Evolutionary conservation across 2,888 invertebrate species (phyloP), one percentile per base, ranked within the genome.

Genomic region (Branchipolynoe longqiensis): DNA sequence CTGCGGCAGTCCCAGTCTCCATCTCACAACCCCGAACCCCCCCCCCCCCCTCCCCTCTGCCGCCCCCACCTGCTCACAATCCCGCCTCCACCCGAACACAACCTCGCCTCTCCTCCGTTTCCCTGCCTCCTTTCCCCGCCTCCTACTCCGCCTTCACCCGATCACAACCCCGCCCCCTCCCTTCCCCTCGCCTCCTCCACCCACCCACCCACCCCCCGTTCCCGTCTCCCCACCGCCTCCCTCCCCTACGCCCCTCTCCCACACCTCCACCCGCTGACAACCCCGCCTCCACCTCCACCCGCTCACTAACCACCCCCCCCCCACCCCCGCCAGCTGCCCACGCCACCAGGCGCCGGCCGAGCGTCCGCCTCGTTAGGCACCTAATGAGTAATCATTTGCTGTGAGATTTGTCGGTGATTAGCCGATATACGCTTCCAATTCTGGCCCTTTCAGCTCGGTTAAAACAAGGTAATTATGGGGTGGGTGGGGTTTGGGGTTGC

Each of bases 301-400:
- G 31, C 56, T 58, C n/a, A n/a, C n/a, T n/a, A n/a, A n/a, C 69
- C 69, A 22, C 69, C 69, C 38, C 48, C 48, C 78, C 78, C 78
- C n/a, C 22, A 48, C 48, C 56, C 28, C 82, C 56, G 58, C 82
- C 54, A 28, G 31, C 56, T 58, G 82, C 82, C 56, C 56, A 36
- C n/a, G n/a, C n/a, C n/a, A n/a, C n/a, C n/a, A n/a, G n/a, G 36
- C 58, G 22, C 56, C 41, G 38, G 82, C 31, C 56, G 54, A 78
- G 48, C 48, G 41, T n/a, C 78, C 33, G 33, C 36, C 54, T 82
- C 56, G 58, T 78, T 41, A 54, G 78, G 48, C 78, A 25, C 28
- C 41, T 78, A 78, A 78, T 54, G 56, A 58, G 82, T 58, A 82
- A 58, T 82, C 82, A 82, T 82, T 82, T 58, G 82, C 82, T 54